Base-by-base conservation (phyloP, 2,113 vertebrate genomes). In the Poeciliopsis occidentalis region DNA sequence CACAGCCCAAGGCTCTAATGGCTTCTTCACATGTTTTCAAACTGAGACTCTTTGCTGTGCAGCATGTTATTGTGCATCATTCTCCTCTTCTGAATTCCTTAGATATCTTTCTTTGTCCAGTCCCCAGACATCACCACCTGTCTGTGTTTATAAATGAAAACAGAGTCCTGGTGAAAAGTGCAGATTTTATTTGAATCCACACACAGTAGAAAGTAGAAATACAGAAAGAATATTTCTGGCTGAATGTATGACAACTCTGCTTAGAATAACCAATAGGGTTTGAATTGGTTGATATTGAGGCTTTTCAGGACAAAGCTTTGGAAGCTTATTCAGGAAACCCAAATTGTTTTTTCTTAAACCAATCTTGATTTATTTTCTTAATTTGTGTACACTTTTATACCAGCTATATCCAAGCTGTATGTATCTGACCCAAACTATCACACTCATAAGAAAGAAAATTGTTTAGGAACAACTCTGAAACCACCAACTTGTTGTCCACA, bases 11-110 rank as follows among this genome's bases (percentile, higher is more conserved):
- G 67, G 81, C 68, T 22, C 26, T 67, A 13, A 0, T 63, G 61
- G 12, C 51, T 61, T 22, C 60, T 67, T 65, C 39, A 79, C 67
- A 61, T 81, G 65, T 71, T 79, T 71, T 37, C n/a, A 47, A 67
- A 65, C 37, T 0, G 61, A 24, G 77, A 60, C 7, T 27, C 39
- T 37, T 78, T 17, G 6, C 11, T 37, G 68, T 65, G 62, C 47
- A 29, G 47, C 69, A 75, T 19, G 10, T 22, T 32, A 31, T 63
- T 22, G 24, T 57, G 8, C 51, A 57, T 19, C 51, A 17, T 31
- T 63, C 30, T 63, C 2, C 1, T 22, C 61, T 54, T 44, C 41
- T 76, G 19, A 26, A 63, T 32, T 29, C 60, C 41, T 4, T 32
- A 39, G 39, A 60, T 63, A n/a, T 73, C n/a, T 34, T 27, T 68